phyloP scores from a whole-genome alignment of 2,113 vertebrate genomes.

The Etheostoma cragini region DNA sequence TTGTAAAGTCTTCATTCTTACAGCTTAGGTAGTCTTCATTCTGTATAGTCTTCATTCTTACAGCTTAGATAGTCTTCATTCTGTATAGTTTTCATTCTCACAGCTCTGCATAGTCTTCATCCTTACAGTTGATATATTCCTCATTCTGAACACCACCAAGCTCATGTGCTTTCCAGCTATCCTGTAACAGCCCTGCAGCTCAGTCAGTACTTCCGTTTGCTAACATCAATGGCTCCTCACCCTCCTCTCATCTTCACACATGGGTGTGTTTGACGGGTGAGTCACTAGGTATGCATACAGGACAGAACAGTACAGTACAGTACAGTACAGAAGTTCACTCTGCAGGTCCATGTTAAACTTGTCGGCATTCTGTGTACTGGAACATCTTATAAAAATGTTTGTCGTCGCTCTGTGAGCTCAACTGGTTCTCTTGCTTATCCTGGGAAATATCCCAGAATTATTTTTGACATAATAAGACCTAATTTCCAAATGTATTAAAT shows the following conservation, averaged over 20 bases:
- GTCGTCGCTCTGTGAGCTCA: background rate
- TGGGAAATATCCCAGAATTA: background rate
- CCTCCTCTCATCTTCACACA: slow-evolving; percentile 3
- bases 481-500: background rate
- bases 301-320: too few species aligned
- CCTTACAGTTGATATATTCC: too few species aligned
- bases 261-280: slow-evolving; percentile 26
- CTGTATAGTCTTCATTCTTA: too few species aligned
- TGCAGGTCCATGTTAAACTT: background rate
- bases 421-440: background rate
- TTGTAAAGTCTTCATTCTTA: too few species aligned
- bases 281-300: background rate
- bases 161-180: slow-evolving; percentile 51
- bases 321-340: background rate
- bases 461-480: background rate
- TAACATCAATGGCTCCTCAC: background rate
- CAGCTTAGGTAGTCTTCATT: background rate
- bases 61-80: background rate
- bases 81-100: too few species aligned
- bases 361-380: background rate
- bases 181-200: background rate
- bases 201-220: background rate
- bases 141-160: too few species aligned
- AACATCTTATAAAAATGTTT: background rate
- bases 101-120: too few species aligned